A percentile compares a stretch with the other conserved stretches of the same genome.
Evolutionary conservation across 2,113 vertebrate species (phyloP).

Genomic region (Bubalus kerabau): DNA sequence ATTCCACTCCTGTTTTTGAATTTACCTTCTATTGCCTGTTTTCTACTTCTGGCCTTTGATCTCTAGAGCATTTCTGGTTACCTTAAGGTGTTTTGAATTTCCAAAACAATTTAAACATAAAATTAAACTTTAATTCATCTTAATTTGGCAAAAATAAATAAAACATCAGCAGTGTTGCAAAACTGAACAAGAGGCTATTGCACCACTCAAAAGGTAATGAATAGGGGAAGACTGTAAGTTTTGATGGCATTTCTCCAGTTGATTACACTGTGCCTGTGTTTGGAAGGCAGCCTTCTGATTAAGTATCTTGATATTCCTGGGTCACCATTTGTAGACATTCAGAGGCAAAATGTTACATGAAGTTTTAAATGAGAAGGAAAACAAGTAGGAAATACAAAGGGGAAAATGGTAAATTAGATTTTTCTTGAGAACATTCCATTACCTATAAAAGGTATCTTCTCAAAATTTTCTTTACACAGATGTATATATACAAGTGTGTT

Average conservation of each 20-base stretch:
- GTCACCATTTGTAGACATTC: neutral
- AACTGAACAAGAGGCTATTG: neutral
- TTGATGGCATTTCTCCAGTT: neutral
- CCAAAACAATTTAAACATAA: conserved; percentile 28
- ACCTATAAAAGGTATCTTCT: neutral
- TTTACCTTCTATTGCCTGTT: neutral
- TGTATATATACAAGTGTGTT: neutral
- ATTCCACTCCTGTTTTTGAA: neutral
- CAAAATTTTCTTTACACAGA: neutral
- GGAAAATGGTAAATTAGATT: neutral
- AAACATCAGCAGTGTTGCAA: neutral
- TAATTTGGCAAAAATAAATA: conserved; percentile 35
- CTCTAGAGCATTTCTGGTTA: neutral
- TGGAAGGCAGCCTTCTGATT: neutral
- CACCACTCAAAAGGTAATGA: neutral
- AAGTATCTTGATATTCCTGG: neutral
- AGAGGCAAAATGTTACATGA: neutral
- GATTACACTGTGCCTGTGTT: neutral
- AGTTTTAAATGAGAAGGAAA: neutral
- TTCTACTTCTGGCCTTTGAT: neutral
- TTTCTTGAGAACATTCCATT: neutral
- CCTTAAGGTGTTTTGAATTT: conserved; percentile 13
- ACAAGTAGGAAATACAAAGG: neutral
- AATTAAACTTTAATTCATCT: conserved; percentile 51
- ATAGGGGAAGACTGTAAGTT: neutral